Percentiles rank a stretch among this genome's conserved stretches.
Evolutionary conservation across 2,113 vertebrate genomes (phyloP).

Genomic region (Dissostichus mawsoni): DNA sequence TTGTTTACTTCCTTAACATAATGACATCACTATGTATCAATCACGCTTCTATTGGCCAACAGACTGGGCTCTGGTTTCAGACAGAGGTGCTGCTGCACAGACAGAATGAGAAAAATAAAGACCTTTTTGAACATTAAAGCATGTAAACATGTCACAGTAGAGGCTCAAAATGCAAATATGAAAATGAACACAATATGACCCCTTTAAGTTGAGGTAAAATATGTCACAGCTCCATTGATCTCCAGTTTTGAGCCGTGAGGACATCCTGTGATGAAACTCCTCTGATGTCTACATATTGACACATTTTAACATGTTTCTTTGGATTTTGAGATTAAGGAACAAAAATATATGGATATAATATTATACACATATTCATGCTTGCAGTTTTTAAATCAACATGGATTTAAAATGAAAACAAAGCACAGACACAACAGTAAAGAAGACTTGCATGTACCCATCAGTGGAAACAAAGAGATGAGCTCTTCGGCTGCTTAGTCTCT

Average conservation of each 20-base stretch:
- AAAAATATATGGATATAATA: neutral
- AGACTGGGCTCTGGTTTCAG: too few species aligned
- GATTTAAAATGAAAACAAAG: conserved; percentile 7
- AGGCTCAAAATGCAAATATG: too few species aligned
- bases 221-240: too few species aligned
- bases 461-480: conserved; percentile 16
- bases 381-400: neutral
- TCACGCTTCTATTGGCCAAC: too few species aligned
- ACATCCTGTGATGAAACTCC: conserved; percentile 29
- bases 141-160: too few species aligned
- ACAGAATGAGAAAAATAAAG: too few species aligned
- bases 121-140: too few species aligned
- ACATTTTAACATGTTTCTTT: neutral
- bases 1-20: too few species aligned
- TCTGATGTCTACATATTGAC: conserved; percentile 5
- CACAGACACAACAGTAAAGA: neutral
- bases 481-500: conserved; percentile 17
- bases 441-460: neutral
- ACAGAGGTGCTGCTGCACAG: too few species aligned
- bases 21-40: too few species aligned
- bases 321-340: neutral
- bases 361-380: neutral
- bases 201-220: too few species aligned
- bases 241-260: neutral
- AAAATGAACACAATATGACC: too few species aligned